Evolutionary conservation across 2,888 invertebrate species (phyloP), one percentile per base, ranked within the genome.

Genomic region (Andrena bucephala): DNA sequence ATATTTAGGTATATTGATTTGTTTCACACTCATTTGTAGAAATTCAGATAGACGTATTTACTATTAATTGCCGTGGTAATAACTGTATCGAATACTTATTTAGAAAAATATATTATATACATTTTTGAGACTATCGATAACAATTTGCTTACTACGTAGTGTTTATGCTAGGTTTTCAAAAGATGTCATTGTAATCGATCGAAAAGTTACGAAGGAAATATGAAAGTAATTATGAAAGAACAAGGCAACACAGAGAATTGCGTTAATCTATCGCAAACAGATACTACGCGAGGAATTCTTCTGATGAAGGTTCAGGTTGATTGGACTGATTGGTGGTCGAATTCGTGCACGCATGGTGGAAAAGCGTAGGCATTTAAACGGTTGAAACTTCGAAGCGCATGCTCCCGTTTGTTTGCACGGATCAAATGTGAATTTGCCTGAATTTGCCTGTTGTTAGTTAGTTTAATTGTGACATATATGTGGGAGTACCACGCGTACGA

Each of bases 341-440:
- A 59, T 66, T 50, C 27, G 48, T 60, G 4, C 60, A 13, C 60
- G n/a, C 20, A 4, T n/a, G 5, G n/a, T 31, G 10, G 6, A 42
- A 42, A 74, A 66, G 29, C 27, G 29, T 42, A 42, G 42, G 42
- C 3, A 24, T 71, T 83, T 68, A 29, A 81, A 81, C 27, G 27
- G 10, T 20, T 52, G 13, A 66, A 75, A 54, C 20, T 70, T 68
- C 52, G 24, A 4, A 27, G 71, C 83, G 83, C 83, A 84, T 84
- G 83, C 78, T 66, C 78, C 16, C 1, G 42, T 10, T 63, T 7
- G 20, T 48, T 13, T 31, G 57, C 71, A 67, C 75, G 59, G 59
- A 62, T 83, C 54, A 83, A 75, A 78, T 67, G 78, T 84, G 75
- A 84, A 84, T 75, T 83, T 77, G 70, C 70, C 73, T 73, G 13